Conservation (phyloP, 2,888 invertebrate genomes). For the Phania funesta region DNA sequence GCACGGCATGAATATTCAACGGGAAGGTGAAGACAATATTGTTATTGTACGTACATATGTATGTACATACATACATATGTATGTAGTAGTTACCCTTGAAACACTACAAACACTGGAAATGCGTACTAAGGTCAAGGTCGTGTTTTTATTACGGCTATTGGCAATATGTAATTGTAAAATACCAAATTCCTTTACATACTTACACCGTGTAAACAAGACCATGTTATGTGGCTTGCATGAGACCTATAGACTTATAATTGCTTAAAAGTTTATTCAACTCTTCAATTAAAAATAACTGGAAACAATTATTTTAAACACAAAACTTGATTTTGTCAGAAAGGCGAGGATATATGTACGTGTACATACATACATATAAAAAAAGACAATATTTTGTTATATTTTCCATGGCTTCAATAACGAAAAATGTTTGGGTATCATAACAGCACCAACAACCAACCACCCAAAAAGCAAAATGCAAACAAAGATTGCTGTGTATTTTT, state of each 20-base stretch:
- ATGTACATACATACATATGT: not conserved
- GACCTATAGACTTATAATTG: not conserved
- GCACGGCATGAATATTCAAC: not conserved
- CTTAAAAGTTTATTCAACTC: constrained; percentile 1
- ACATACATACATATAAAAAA: not conserved
- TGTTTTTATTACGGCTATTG: not conserved
- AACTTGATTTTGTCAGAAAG: not conserved
- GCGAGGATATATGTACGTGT: not conserved
- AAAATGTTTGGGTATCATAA: not conserved
- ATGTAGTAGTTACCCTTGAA: too few relatives aligned
- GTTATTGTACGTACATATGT: not conserved
- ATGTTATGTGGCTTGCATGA: too few relatives aligned
- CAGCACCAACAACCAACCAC: not conserved
- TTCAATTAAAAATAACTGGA: too few relatives aligned
- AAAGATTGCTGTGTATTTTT: constrained; percentile 9
- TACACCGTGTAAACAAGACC: too few relatives aligned
- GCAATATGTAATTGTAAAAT: not conserved
- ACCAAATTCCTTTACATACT: too few relatives aligned
- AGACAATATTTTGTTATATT: not conserved
- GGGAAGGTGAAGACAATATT: not conserved
- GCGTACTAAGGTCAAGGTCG: constrained; percentile 2
- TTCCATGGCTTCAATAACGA: not conserved
- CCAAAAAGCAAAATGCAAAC: not conserved
- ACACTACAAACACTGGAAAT: not conserved
- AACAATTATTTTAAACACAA: not conserved